A percentile compares a stretch with the other conserved stretches of the same genome.
These are phyloP conservation scores for Lanius collurio DNA, from an alignment of 2,113 vertebrate genomes.

Conservation along the genomic window DNA sequence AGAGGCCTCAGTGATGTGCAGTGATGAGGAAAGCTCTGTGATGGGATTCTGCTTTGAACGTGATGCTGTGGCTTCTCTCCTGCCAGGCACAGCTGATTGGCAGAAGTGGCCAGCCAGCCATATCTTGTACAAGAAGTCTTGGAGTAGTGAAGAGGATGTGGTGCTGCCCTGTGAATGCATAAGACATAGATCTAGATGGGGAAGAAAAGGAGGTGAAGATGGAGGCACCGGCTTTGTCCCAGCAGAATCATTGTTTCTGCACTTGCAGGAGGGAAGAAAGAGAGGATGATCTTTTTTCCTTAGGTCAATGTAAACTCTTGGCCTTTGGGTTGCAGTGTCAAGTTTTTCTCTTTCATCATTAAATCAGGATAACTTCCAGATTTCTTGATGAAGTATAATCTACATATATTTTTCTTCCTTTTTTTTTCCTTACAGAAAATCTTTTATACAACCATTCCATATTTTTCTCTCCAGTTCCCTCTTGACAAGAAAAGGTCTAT, in stretches of 20 bases:
- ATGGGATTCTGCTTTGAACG: neutral
- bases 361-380: slow-evolving; percentile 22
- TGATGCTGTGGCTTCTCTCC: neutral
- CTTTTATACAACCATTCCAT: neutral
- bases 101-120: neutral
- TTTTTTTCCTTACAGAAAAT: neutral
- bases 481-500: neutral
- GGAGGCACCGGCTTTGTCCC: neutral
- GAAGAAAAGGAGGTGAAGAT: neutral
- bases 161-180: neutral
- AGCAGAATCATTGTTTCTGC: neutral
- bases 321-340: neutral
- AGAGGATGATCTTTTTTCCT: neutral
- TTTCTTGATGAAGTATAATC: neutral
- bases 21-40: accelerated
- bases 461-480: neutral
- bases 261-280: neutral
- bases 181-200: neutral
- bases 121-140: neutral
- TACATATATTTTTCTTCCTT: neutral
- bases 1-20: neutral
- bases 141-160: neutral
- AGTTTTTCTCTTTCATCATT: slow-evolving; percentile 11
- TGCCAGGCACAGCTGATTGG: neutral
- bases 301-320: slow-evolving; percentile 3